Conservation (phyloP, 2,888 invertebrate genomes). For the Odiellus spinosus region DNA sequence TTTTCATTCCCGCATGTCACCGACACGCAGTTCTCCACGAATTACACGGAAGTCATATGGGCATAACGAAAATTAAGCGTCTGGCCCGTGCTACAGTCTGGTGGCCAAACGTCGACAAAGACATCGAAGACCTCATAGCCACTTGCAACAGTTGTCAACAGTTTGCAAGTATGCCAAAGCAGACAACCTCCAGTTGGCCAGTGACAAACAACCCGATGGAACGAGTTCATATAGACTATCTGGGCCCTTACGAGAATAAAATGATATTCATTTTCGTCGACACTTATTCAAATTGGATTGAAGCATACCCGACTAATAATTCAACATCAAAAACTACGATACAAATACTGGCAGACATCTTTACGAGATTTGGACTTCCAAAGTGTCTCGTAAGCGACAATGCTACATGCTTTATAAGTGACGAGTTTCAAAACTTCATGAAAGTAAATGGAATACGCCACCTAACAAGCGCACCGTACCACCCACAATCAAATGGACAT, state of each 20-base stretch:
- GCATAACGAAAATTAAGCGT: constrained; percentile 22
- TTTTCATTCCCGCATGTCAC: constrained; percentile 21
- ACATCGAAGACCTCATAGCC: constrained; percentile 16
- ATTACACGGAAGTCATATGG: constrained; percentile 23
- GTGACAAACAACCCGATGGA: constrained; percentile 24
- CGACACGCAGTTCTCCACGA: constrained; percentile 16
- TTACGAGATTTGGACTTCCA: constrained; percentile 22
- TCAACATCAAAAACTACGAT: constrained; percentile 17
- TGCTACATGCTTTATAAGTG: constrained; percentile 23
- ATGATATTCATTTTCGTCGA: constrained; percentile 29
- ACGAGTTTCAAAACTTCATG: constrained; percentile 19
- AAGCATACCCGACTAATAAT: constrained; percentile 21
- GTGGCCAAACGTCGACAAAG: constrained; percentile 22
- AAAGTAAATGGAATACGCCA: too few species aligned
- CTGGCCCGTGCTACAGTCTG: constrained; percentile 23
- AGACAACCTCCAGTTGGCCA: constrained; percentile 2
- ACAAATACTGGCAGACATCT: constrained; percentile 15
- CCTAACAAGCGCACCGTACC: constrained; percentile 19
- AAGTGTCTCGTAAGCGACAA: constrained; percentile 25
- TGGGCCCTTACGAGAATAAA: constrained; percentile 26
- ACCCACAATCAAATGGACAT: constrained; percentile 23
- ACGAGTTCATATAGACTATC: constrained; percentile 32
- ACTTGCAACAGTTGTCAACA: constrained; percentile 18
- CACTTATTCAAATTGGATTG: constrained; percentile 31
- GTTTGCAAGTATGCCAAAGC: constrained; percentile 2